Conservation (phyloP, 2,113 vertebrate genomes). For the Takifugu bimaculatus region DNA sequence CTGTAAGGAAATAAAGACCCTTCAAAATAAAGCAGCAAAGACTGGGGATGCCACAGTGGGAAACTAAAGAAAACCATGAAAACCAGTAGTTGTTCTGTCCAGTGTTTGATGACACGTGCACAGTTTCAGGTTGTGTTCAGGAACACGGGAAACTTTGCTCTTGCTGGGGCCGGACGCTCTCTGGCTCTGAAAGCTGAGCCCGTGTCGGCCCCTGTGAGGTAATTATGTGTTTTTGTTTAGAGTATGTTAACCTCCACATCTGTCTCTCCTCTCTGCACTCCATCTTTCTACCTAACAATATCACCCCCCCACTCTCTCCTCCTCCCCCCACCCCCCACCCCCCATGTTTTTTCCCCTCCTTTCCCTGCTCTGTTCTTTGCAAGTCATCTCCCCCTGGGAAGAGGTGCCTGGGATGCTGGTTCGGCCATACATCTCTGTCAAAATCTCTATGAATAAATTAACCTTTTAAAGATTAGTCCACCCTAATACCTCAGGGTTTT, state of each 20-base stretch:
- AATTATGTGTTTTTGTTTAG: constrained; percentile 81
- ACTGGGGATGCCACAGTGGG: too few species aligned
- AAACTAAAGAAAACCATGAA: neutral
- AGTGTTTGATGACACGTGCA: neutral
- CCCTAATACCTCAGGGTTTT: constrained; percentile 97
- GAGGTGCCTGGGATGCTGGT: constrained; percentile 83
- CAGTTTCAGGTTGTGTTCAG: neutral
- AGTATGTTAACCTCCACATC: constrained; percentile 70
- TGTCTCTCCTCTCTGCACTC: constrained; percentile 61
- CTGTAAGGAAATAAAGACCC: neutral
- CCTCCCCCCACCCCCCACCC: constrained; percentile 14
- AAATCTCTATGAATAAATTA: constrained; percentile 99
- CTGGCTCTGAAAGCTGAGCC: constrained; percentile 49
- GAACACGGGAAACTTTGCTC: too few species aligned
- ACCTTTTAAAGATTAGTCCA: constrained; percentile 99
- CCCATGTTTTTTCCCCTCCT: constrained; percentile 12
- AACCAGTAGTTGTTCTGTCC: neutral
- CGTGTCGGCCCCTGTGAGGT: constrained; percentile 72
- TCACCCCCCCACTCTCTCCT: neutral
- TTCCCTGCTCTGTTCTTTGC: constrained; percentile 69
- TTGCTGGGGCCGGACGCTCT: neutral
- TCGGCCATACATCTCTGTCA: constrained; percentile 99
- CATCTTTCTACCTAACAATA: constrained; percentile 56
- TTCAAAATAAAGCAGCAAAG: too few species aligned
- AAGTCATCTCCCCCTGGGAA: constrained; percentile 82